Conservation (phyloP, 2,888 invertebrate species). For the Eugnorisma glareosa region DNA sequence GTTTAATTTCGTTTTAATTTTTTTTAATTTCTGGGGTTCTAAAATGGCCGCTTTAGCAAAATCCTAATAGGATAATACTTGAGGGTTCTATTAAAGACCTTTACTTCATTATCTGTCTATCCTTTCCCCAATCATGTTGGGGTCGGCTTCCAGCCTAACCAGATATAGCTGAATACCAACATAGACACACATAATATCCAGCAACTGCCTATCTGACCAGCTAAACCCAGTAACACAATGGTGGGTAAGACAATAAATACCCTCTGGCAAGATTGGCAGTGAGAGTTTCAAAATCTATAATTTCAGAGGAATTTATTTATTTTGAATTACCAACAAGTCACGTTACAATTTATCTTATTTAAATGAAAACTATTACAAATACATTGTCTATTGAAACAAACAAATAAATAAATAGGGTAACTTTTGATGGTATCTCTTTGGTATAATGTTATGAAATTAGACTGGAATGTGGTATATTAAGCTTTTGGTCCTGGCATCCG, state of each 20-base stretch:
- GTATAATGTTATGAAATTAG: neutral
- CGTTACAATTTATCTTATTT: no score
- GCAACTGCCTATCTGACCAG: neutral
- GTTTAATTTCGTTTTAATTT: no score
- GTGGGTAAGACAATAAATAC: neutral
- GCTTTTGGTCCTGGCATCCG: neutral
- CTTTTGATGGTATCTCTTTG: neutral
- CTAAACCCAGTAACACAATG: neutral
- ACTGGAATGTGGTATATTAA: neutral
- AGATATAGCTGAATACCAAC: neutral
- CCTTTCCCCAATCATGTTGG: neutral
- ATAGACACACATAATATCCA: neutral
- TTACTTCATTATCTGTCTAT: neutral
- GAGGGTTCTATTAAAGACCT: neutral
- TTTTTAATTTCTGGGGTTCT: no score
- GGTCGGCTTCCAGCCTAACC: neutral
- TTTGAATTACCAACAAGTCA: no score
- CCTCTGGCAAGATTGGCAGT: neutral
- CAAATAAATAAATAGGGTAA: neutral
- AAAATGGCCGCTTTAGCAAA: no score
- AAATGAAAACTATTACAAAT: no score
- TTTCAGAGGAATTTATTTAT: neutral
- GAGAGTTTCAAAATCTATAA: neutral
- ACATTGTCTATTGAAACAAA: neutral
- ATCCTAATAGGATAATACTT: no score